These are phyloP conservation scores for Eremophila alpestris DNA, from an alignment of 2,797 vertebrate genomes.

Conservation along the genomic window DNA sequence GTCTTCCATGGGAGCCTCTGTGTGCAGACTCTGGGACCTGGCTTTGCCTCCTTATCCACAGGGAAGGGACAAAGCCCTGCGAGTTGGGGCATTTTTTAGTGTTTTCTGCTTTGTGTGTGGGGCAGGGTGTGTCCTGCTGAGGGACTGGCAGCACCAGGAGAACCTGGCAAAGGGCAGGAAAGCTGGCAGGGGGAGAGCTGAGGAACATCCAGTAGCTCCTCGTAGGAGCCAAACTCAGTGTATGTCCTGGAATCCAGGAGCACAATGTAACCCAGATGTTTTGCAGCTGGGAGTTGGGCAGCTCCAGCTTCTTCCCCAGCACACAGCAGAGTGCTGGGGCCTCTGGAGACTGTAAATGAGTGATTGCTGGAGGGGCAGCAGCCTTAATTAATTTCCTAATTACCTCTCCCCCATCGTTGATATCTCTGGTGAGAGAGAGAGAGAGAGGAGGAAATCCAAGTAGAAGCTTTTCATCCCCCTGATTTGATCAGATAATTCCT, in stretches of 20 bases:
- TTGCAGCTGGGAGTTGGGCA: constrained; percentile 43
- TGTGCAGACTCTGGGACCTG: neutral
- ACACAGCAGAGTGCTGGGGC: neutral
- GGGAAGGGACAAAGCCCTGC: neutral
- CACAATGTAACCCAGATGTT: constrained; percentile 48
- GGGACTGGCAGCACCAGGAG: neutral
- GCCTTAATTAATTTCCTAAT: neutral
- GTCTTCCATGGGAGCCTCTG: neutral
- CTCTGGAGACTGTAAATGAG: neutral
- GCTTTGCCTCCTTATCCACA: neutral
- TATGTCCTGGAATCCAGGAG: constrained; percentile 65
- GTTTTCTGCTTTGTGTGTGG: neutral
- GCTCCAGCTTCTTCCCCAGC: neutral
- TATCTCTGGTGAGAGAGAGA: neutral
- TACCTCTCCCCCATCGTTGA: neutral
- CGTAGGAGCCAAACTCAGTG: constrained; percentile 14
- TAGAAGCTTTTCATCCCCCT: neutral
- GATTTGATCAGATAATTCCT: neutral
- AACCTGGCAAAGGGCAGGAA: neutral
- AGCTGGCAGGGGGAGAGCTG: neutral
- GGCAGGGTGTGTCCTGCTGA: neutral
- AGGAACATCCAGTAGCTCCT: constrained; percentile 56
- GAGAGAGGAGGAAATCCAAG: neutral
- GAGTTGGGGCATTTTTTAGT: neutral
- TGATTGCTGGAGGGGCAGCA: neutral